These are phyloP conservation scores for Oophaga pumilio DNA, from an alignment of 2,113 vertebrate species.

Conservation along the genomic window DNA sequence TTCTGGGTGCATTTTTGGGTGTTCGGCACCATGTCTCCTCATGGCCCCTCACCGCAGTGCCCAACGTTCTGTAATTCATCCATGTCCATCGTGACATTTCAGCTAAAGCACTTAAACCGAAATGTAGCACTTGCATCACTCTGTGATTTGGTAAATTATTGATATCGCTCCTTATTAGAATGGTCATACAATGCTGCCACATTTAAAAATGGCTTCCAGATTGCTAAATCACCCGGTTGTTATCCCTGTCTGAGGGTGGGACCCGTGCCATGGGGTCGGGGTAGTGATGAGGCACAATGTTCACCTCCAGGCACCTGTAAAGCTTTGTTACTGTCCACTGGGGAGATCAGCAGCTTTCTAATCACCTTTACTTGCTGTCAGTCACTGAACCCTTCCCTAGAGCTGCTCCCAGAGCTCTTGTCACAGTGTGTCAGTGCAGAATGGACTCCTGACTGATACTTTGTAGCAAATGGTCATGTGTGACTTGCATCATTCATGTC, in stretches of 20 bases:
- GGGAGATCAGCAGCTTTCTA: neutral
- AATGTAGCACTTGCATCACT: neutral
- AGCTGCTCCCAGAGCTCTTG: neutral
- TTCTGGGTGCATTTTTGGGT: neutral
- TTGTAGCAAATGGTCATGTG: neutral
- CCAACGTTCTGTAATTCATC: neutral
- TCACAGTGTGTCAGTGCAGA: neutral
- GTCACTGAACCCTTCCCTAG: neutral
- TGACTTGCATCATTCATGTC: neutral
- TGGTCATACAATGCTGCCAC: neutral
- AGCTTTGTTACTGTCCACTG: too few species aligned
- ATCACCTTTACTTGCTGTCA: neutral
- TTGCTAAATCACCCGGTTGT: neutral
- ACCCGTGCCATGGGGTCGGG: neutral
- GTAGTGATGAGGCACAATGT: neutral
- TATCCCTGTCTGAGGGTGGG: neutral
- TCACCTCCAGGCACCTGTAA: too few species aligned
- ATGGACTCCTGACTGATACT: neutral
- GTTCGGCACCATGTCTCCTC: neutral
- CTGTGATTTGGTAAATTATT: slow-evolving; percentile 15
- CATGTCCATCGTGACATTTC: neutral
- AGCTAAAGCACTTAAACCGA: slow-evolving; percentile 15
- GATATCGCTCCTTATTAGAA: neutral
- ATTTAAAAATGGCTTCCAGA: slow-evolving; percentile 14
- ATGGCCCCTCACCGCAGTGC: too few species aligned